A percentile compares a stretch with the other conserved stretches of the same genome.
phyloP scores from a whole-genome alignment of 2,797 vertebrate genomes.

The Rhinella marina region DNA sequence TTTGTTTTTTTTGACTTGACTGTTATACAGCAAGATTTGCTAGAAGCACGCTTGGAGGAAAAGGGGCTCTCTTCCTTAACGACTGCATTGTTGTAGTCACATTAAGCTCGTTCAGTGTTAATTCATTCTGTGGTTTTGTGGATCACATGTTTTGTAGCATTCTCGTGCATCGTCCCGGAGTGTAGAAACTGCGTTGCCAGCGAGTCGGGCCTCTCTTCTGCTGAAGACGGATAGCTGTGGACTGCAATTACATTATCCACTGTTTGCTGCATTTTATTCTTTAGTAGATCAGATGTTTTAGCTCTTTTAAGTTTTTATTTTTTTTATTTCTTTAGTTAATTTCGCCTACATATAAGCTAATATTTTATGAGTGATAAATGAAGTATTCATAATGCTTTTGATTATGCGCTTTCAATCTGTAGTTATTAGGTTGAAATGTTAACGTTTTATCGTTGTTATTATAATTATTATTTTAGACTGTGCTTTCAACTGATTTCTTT shows the following conservation, averaged over 20 bases:
- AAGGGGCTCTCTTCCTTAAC: slow-evolving; percentile 66
- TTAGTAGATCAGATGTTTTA: slow-evolving; percentile 20
- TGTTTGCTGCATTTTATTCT: background rate
- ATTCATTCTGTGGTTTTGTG: slow-evolving; percentile 69
- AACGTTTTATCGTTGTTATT: background rate
- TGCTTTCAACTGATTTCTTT: slow-evolving; percentile 34
- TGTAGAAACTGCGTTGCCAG: slow-evolving; percentile 21
- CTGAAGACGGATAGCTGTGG: slow-evolving; percentile 32
- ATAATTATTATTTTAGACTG: slow-evolving; percentile 4
- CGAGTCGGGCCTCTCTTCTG: background rate
- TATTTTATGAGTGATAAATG: slow-evolving; percentile 35
- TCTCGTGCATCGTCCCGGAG: slow-evolving; percentile 11
- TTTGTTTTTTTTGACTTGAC: background rate
- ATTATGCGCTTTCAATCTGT: background rate
- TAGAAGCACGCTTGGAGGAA: slow-evolving; percentile 64
- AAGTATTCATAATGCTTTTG: slow-evolving; percentile 28
- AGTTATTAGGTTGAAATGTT: background rate
- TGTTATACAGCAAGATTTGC: slow-evolving; percentile 64
- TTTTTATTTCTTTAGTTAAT: slow-evolving; percentile 29
- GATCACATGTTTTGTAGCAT: slow-evolving; percentile 55
- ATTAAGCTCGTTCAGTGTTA: slow-evolving; percentile 67
- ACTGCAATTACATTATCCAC: slow-evolving; percentile 44
- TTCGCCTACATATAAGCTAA: slow-evolving; percentile 24
- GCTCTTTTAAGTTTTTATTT: background rate
- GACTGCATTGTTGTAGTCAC: slow-evolving; percentile 73